These are phyloP conservation scores for Argopecten irradians DNA, from an alignment of 1,140 invertebrate species.

Conservation along the genomic window DNA sequence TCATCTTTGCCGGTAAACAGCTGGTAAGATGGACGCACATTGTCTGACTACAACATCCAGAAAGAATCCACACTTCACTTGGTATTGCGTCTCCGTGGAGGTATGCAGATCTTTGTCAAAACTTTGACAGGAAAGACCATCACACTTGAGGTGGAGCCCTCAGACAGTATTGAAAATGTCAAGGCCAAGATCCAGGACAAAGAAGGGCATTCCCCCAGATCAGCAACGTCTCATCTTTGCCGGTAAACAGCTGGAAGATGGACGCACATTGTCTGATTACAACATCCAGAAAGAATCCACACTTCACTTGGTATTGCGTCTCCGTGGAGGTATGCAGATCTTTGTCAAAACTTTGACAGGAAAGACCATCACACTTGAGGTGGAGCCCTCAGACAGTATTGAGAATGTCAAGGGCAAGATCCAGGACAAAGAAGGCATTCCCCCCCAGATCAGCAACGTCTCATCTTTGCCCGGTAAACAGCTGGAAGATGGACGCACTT, in stretches of 20 bases:
- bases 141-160: too few species aligned
- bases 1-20: conserved; percentile 88
- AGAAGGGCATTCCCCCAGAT: conserved; percentile 88
- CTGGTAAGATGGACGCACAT: too few species aligned
- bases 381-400: conserved; percentile 78
- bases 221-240: conserved; percentile 83
- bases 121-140: too few species aligned
- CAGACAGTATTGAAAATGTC: too few species aligned
- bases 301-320: conserved; percentile 81
- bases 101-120: too few species aligned
- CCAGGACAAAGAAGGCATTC: conserved; percentile 86
- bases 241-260: conserved; percentile 82
- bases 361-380: conserved; percentile 81
- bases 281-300: conserved; percentile 96
- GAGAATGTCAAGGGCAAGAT: conserved; percentile 93
- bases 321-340: conserved; percentile 78
- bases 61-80: too few species aligned
- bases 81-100: too few species aligned
- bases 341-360: conserved; percentile 83
- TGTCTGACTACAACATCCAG: too few species aligned
- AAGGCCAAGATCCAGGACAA: too few species aligned
- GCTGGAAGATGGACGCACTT: conserved; percentile 86
- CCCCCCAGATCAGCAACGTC: too few species aligned
- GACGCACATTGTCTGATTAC: conserved; percentile 85
- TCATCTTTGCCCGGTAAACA: conserved; percentile 83